phyloP scores from a whole-genome alignment of 2,797 vertebrate genomes.

The Phoeniculus purpureus region DNA sequence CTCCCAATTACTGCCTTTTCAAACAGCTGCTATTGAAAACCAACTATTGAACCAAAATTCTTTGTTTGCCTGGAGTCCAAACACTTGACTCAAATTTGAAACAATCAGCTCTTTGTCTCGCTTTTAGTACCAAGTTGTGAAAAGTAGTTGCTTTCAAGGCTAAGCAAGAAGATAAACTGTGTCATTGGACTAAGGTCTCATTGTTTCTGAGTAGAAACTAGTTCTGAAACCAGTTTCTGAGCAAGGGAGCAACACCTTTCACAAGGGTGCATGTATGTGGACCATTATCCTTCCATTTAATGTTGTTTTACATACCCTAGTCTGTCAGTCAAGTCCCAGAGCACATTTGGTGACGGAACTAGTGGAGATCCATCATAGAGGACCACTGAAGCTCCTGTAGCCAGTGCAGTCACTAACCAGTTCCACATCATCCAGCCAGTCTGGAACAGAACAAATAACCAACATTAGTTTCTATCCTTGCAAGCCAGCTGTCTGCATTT shows the following conservation, averaged over 20 bases:
- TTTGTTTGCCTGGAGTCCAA: conserved; percentile 52
- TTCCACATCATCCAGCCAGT: conserved; percentile 99
- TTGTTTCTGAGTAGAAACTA: too few relatives aligned
- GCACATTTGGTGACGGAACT: conserved; percentile 88
- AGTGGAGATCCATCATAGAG: conserved; percentile 95
- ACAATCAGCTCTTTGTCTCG: conserved; percentile 46
- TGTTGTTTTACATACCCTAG: conserved; percentile 83
- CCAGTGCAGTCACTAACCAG: conserved; percentile 91
- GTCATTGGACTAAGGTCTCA: background rate
- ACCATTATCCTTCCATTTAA: rapidly evolving
- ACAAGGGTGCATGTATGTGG: background rate
- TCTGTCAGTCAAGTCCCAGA: conserved; percentile 94
- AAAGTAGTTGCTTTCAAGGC: background rate
- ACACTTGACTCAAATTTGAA: conserved; percentile 24
- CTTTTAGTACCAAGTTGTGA: background rate
- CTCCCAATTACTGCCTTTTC: conserved; percentile 57
- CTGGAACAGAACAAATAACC: conserved; percentile 64
- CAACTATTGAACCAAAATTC: conserved; percentile 33
- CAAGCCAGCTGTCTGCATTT: background rate
- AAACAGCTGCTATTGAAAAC: conserved; percentile 50
- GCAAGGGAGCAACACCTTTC: too few relatives aligned
- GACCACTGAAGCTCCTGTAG: conserved; percentile 91
- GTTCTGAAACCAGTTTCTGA: too few relatives aligned
- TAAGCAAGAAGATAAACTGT: background rate
- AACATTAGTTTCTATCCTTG: background rate